phyloP scores from a whole-genome alignment of 2,888 invertebrate species.

The Trichopoda pennipes region DNA sequence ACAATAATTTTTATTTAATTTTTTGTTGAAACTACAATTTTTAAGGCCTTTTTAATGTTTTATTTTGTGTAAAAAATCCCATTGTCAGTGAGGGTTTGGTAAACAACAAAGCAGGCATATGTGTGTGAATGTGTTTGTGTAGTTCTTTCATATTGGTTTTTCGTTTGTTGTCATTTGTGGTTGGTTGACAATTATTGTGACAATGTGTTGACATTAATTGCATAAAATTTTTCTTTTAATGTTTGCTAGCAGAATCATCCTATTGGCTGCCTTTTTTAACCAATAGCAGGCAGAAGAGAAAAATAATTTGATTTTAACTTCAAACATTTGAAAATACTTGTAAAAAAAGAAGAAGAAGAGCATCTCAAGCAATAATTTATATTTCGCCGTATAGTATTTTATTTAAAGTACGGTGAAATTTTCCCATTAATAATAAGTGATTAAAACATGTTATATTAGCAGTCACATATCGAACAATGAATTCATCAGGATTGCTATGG shows the following conservation, averaged over 20 bases:
- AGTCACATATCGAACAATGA: no score
- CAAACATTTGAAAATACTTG: no score
- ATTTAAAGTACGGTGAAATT: no score
- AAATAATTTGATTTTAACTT: no score
- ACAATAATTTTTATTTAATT: constrained; percentile 21
- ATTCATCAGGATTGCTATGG: no score
- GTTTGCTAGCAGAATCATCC: background rate
- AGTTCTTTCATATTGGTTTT: constrained; percentile 45
- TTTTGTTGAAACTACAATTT: constrained; percentile 15
- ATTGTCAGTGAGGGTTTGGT: no score
- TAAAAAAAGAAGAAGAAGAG: no score
- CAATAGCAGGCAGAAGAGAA: background rate
- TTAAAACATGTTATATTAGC: no score
- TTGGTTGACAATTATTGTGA: constrained; percentile 64
- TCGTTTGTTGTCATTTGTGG: constrained; percentile 59
- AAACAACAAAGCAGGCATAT: background rate
- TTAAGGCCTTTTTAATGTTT: background rate
- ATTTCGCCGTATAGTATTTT: no score
- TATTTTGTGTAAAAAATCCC: no score
- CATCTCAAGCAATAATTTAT: no score
- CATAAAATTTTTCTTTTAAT: constrained; percentile 5
- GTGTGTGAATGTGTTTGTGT: background rate
- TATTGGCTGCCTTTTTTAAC: constrained; percentile 40
- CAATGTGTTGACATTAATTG: constrained; percentile 53
- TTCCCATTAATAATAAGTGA: no score